phyloP scores from a whole-genome alignment of 2,888 invertebrate species.

The Eretmocerus hayati region DNA sequence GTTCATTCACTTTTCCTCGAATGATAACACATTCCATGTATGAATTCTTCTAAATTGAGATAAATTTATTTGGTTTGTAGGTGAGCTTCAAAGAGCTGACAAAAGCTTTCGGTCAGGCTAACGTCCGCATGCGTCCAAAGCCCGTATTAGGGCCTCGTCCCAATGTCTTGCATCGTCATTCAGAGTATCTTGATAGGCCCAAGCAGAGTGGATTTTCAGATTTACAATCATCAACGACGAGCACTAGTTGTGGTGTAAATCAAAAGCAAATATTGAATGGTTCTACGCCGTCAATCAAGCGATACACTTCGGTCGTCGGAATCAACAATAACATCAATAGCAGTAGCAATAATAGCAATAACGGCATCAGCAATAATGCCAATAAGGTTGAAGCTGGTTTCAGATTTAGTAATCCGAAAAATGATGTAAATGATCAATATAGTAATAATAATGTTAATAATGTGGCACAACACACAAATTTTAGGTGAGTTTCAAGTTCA shows the following conservation, averaged over 20 bases:
- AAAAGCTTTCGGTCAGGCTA: conserved; percentile 36
- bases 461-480: neutral
- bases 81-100: conserved; percentile 38
- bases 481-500: neutral
- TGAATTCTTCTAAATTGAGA: neutral
- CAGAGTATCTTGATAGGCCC: conserved; percentile 27
- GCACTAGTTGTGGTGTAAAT: neutral
- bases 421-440: too few species aligned
- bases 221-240: neutral
- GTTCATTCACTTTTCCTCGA: conserved; percentile 13
- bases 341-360: neutral
- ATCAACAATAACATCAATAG: conserved; percentile 22
- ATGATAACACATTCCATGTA: neutral
- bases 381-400: too few species aligned
- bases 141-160: conserved; percentile 7
- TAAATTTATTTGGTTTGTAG: neutral
- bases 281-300: conserved; percentile 21
- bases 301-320: conserved; percentile 36
- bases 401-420: neutral
- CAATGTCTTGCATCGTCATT: conserved; percentile 23
- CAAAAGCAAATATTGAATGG: conserved; percentile 8
- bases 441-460: neutral
- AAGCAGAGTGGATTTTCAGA: conserved; percentile 24
- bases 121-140: conserved; percentile 30
- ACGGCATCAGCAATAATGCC: neutral